These are phyloP conservation scores for Strigamia maritima DNA, from an alignment of 2,888 invertebrate genomes.

Conservation along the genomic window DNA sequence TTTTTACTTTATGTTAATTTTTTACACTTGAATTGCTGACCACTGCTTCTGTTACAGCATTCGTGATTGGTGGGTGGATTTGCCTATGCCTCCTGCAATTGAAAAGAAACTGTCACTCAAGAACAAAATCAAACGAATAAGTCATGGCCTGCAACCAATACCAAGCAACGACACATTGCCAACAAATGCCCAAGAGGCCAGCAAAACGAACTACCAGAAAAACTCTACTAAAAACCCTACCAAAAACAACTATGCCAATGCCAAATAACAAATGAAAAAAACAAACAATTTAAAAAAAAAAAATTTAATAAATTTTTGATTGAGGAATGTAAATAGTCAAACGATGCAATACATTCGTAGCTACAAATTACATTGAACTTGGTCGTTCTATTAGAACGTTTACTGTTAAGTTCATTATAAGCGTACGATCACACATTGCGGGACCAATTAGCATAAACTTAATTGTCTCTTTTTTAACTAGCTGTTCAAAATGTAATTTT, in stretches of 20 bases:
- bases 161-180: slow-evolving; percentile 37
- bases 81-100: slow-evolving; percentile 15
- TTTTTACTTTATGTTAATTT: neutral
- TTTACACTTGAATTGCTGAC: slow-evolving; percentile 6
- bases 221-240: neutral
- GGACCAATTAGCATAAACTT: neutral
- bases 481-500: neutral
- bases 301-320: neutral
- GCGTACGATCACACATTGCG: neutral
- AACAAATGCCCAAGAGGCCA: slow-evolving; percentile 29
- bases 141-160: slow-evolving; percentile 35
- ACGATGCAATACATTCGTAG: neutral
- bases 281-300: neutral
- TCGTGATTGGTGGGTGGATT: slow-evolving; percentile 37
- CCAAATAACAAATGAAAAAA: neutral
- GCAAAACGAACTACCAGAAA: slow-evolving; percentile 5
- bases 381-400: slow-evolving; percentile 3
- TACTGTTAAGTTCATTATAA: neutral
- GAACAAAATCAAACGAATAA: slow-evolving; percentile 27
- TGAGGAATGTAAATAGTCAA: neutral
- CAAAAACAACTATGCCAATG: slow-evolving; percentile 12
- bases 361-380: neutral
- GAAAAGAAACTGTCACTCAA: slow-evolving; percentile 25
- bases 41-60: slow-evolving; percentile 33
- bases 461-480: neutral